These are phyloP conservation scores for Capitulum mitella DNA, from an alignment of 2,888 invertebrate genomes.

Conservation along the genomic window DNA sequence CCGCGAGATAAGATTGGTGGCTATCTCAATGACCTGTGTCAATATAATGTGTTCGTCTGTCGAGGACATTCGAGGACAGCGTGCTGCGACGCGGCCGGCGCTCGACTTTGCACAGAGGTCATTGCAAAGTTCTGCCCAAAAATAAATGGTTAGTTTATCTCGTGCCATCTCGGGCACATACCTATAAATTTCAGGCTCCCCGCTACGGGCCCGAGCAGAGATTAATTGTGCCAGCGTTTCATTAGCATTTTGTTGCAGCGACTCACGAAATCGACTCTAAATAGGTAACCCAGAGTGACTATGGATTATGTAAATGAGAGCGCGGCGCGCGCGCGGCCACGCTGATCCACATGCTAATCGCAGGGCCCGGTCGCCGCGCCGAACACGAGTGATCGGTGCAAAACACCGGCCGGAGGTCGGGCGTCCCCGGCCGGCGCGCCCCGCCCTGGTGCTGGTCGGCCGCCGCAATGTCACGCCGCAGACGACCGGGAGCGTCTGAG, in stretches of 20 bases:
- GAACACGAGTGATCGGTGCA: neutral
- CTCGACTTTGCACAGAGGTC: neutral
- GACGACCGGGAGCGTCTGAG: neutral
- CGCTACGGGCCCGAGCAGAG: neutral
- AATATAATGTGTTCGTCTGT: too few species aligned
- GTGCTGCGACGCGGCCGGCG: too few species aligned
- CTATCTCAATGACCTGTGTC: too few species aligned
- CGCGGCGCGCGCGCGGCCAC: neutral
- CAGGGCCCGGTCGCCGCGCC: neutral
- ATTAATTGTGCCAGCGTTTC: neutral
- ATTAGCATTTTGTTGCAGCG: conserved; percentile 22
- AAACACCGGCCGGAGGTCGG: neutral
- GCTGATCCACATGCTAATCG: conserved; percentile 9
- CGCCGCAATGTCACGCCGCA: neutral
- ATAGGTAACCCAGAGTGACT: conserved; percentile 14
- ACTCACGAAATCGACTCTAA: conserved; percentile 22
- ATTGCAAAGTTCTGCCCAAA: neutral
- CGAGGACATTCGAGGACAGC: too few species aligned
- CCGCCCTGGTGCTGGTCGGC: too few species aligned
- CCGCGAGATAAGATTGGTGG: too few species aligned
- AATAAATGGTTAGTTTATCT: conserved; percentile 18
- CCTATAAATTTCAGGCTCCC: conserved; percentile 7
- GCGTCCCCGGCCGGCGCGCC: too few species aligned
- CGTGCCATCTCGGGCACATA: neutral
- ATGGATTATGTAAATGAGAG: neutral